Evolutionary conservation across 2,797 vertebrate genomes (phyloP), one percentile per base, ranked within the genome.

Genomic region (Cuculus canorus): DNA sequence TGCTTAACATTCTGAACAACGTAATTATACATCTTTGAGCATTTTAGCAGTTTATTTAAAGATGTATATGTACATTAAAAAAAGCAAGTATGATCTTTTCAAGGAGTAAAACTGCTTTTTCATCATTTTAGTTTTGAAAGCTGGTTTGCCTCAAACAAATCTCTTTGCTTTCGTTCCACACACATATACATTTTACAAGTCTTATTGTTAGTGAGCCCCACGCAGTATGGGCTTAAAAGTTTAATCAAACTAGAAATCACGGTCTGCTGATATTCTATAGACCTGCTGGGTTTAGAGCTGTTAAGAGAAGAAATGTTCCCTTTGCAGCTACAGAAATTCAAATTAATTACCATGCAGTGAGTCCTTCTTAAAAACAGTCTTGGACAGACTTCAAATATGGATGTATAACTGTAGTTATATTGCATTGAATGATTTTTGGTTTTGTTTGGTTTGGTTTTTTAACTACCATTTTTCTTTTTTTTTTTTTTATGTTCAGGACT

Each of bases 11-110:
- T 92, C 91, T 63, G 85, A 96, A 93, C 68, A 95, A 96, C n/a
- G 37, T 83, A 95, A 97, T 96, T 96, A 80, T 41, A 80, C 65
- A 88, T 64, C 92, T 94, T 93, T 90, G 61, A 71, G 8, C 16
- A 96, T 86, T 97, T 95, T 95, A 91, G 21, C 32, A 72, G 73
- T n/a, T 82, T 72, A 96, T 93, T 97, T 95, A 71, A 92, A 76
- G 71, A 82, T 63, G 37, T 79, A 52, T 59, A 54, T 56, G 35
- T 83, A 90, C 32, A 79, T 53, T 82, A 7, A 37, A 82, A 86
- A 83, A 75, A 86, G 21, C 41, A 64, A 87, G 14, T 76, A 54
- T 33, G 37, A 88, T 59, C 43, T 84, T 64, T 79, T 72, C 59
- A 69, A 22, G 28, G 17, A 93, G 19, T 70, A 83, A 95, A 91